These are phyloP conservation scores for Hirtodrosophila trivittata DNA, from an alignment of 2,888 invertebrate species.

Conservation along the genomic window DNA sequence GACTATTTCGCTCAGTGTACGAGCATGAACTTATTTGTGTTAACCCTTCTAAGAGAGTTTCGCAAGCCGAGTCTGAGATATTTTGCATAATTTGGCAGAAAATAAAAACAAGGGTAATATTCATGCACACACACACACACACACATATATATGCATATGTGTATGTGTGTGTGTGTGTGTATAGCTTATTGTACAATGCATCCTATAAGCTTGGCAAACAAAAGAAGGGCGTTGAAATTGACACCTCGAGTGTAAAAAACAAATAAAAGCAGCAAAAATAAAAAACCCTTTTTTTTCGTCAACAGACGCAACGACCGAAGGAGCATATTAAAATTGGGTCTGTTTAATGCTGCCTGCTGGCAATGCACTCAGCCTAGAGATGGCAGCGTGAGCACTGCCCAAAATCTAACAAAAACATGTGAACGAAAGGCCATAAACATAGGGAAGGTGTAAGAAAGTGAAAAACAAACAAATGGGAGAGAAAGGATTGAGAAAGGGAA, in stretches of 20 bases:
- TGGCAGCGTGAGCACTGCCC: constrained; percentile 27
- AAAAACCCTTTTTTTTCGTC: constrained; percentile 61
- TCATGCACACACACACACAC: constrained; percentile 29
- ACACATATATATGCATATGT: constrained; percentile 4
- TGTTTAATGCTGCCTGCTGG: constrained; percentile 43
- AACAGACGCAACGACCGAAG: constrained; percentile 25
- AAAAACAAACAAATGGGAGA: no score
- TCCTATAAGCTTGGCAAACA: constrained; percentile 50
- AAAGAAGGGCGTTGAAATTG: constrained; percentile 83
- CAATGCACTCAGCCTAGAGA: constrained; percentile 42
- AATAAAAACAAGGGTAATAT: constrained; percentile 78
- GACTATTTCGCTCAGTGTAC: constrained; percentile 45
- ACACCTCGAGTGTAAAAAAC: constrained; percentile 79
- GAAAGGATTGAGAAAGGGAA: no score
- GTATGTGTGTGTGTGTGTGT: constrained; percentile 24
- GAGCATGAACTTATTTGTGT: constrained; percentile 26
- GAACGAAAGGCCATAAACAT: no score
- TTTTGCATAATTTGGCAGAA: constrained; percentile 73
- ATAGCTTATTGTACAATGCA: neutral
- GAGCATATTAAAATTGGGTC: constrained; percentile 54
- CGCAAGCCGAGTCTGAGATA: constrained; percentile 34
- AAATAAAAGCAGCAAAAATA: constrained; percentile 62
- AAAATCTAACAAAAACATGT: no score
- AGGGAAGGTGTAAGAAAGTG: no score
- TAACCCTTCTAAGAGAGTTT: constrained; percentile 24